phyloP scores from a whole-genome alignment of 1,140 invertebrate genomes.

The Zaprionus lachaisei region DNA sequence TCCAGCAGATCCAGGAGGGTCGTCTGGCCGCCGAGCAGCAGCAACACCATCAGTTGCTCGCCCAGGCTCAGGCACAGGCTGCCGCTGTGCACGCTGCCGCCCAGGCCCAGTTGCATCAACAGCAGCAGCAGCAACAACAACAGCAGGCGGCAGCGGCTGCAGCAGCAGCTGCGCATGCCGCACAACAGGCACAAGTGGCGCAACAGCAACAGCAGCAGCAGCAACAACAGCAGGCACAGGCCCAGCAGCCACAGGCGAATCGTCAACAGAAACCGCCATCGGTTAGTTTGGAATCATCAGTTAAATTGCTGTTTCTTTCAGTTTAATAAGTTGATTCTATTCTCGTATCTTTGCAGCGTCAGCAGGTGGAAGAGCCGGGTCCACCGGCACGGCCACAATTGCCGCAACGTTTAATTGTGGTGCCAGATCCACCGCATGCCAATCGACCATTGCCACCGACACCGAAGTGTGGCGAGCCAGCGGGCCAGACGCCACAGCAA shows the following conservation, averaged over 20 bases:
- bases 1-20: constrained; percentile 98
- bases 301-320: too few species aligned
- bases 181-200: constrained; percentile 81
- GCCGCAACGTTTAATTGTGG: constrained; percentile 94
- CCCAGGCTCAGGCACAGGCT: constrained; percentile 78
- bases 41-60: constrained; percentile 73
- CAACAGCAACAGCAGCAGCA: constrained; percentile 72
- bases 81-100: constrained; percentile 85
- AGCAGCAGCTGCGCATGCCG: constrained; percentile 83
- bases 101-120: constrained; percentile 69
- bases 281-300: constrained; percentile 33
- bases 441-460: constrained; percentile 93
- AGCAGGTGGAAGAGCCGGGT: constrained; percentile 90
- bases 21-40: constrained; percentile 86
- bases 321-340: not conserved
- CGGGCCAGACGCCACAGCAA: constrained; percentile 83
- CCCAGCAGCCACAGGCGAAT: constrained; percentile 83
- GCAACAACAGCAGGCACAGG: constrained; percentile 85
- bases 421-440: constrained; percentile 87
- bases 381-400: constrained; percentile 93
- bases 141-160: constrained; percentile 65
- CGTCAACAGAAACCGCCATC: constrained; percentile 84
- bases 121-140: constrained; percentile 85
- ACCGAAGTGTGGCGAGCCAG: constrained; percentile 85
- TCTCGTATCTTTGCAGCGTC: constrained; percentile 76